Base-by-base conservation (phyloP, 2,113 vertebrate species). In the Scortum barcoo region DNA sequence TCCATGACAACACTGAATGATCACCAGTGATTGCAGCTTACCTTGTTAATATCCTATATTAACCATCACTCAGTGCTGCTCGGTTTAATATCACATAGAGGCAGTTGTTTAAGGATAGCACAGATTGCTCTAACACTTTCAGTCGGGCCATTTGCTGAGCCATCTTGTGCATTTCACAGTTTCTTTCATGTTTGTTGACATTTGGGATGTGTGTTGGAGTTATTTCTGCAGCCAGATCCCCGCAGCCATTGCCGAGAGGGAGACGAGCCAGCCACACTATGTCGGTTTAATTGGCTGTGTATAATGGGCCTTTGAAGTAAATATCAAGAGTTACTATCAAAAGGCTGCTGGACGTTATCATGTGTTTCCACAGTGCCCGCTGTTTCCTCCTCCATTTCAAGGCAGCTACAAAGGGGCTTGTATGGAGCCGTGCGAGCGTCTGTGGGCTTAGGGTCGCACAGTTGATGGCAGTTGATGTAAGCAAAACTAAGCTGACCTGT, bases 101-200 rank as follows among this genome's bases (percentile, higher is more conserved):
- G 68, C 26, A 56, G 42, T 73, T 36, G 38, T 71, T 53, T 66
- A 22, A 62, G 33, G 66, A 60, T 38, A 38, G 54, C 48, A 17
- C 60, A 83, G 44, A 83, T 65, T 62, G 63, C 65, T 71, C 68
- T 24, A 73, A 81, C 80, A 78, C 71, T 63, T 51, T 61, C 20
- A 26, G 51, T 48, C 54, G 56, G 53, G 67, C 61, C 82, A 24
- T 81, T 76, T 75, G 65, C 44, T 78, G 54, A 87, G 11, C 75
- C 65, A 61, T 74, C 58, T 86, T 81, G 81, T 78, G 58, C 40
- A 56, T 89, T 89, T 87, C 80, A 80, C 88, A 76, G 83, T 60
- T 86, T 77, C 56, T 83, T 86, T 84, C 69, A 75, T 89, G 75
- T 89, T 86, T 89, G 84, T 87, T 93, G 91, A 90, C 92, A 92